Evolutionary conservation across 2,113 vertebrate genomes (phyloP), one percentile per base, ranked within the genome.

Genomic region (Bubo blakistoni): DNA sequence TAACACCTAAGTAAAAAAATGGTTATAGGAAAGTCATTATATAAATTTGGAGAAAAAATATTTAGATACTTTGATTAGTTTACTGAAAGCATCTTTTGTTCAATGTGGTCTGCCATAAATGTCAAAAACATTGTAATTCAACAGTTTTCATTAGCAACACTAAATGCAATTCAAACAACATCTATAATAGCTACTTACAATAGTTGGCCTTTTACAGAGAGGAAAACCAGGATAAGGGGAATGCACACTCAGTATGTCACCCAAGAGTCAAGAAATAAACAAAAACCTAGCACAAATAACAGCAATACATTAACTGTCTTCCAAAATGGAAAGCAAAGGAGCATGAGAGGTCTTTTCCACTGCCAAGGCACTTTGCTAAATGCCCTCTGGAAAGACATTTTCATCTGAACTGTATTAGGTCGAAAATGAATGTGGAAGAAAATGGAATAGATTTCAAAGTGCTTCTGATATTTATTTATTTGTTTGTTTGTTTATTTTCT

Each of bases 351-450:
- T 79, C 81, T 86, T 88, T 95, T 89, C 47, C 58, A 90, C 38
- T 67, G 36, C 49, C 90, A 90, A 95, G 20, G 81, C 62, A 86
- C 88, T 96, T 92, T 85, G 76, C 47, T 93, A 96, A 86, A 93
- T 93, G 82, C 94, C 97, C 66, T 92, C 79, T 84, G 52, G 88
- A 96, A 95, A 92, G 54, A 72, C 19, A 77, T 94, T 82, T 93
- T 91, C 61, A 87, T 79, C 61, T 91, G 54, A 87, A 79, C 27
- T 30, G 7, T 52, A 63, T 90, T 82, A 79, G 47, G 66, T 95
- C 46, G 90, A 90, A 96, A 92, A 94, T 71, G 26, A 73, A 81
- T 82, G 78, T 44, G 42, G 57, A 90, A 94, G 66, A 91, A 92
- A 83, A 78, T 17, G 12, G 55, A 96, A 67, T 12, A n/a, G 30